Base-by-base conservation (phyloP, 1,140 invertebrate genomes). In the Micrasema minimum region DNA sequence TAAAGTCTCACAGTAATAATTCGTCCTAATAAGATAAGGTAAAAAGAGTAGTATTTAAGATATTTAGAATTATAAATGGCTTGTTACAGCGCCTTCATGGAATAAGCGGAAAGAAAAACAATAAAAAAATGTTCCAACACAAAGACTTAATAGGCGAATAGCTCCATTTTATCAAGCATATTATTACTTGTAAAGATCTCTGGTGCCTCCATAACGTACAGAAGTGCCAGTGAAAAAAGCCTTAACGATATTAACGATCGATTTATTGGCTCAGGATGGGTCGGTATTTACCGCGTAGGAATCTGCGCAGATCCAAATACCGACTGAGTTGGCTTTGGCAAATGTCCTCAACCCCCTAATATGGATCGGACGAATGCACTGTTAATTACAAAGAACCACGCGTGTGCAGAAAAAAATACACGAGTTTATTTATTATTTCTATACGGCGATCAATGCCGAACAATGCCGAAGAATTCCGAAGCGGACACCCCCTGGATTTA, bases 311-410 rank as follows among this genome's bases (percentile, higher is more conserved):
- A 38, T 7, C 55, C 48, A 22, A 51, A 51, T 23, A 20, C 18
- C 16, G 16, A 16, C 43, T n/a, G 43, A 9, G n/a, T 31, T 55
- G 55, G 35, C n/a, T 59, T 35, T 41, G 37, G n/a, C 26, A 66
- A 51, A 66, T 51, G 62, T 35, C 26, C 26, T 23, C 45, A 51
- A 26, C 45, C n/a, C 20, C 48, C 62, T 45, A 38, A 50, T 66
- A 50, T 37, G 48, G 62, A 48, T n/a, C 2, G 62, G 31, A 48
- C 16, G 31, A 51, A 66, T 46, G 62, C 62, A 31, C 26, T 38
- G 45, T 18, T 66, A 66, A 48, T 66, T 20, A 66, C 62, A 14
- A 26, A 66, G 45, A 20, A 41, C 55, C 55, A 55, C 26, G 51
- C 51, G 51, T 31, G 26, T n/a, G 43, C 26, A 31, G 26, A 4